Percentiles rank a stretch among this genome's conserved stretches.
phyloP scores from a whole-genome alignment of 2,888 invertebrate genomes.

The Liodrosophila aerea region DNA sequence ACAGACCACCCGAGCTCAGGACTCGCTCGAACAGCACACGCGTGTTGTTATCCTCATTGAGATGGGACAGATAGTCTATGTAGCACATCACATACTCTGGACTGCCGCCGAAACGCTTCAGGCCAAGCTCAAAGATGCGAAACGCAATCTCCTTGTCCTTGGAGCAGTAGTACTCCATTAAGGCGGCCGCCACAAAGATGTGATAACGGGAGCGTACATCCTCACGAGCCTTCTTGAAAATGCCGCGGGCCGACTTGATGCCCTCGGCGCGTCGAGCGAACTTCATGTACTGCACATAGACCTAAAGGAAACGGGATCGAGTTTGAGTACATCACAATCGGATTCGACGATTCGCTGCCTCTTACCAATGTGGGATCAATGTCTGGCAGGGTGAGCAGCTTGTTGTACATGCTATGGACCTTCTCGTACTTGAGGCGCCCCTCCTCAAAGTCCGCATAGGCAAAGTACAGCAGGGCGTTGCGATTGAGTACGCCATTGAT shows the following conservation, averaged over 20 bases:
- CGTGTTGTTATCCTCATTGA: conserved; percentile 99
- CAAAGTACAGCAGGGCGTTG: conserved; percentile 97
- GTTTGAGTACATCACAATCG: not conserved
- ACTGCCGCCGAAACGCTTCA: conserved; percentile 97
- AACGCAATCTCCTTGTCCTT: conserved; percentile 99
- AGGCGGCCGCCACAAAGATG: conserved; percentile 97
- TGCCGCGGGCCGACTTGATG: conserved; percentile 96
- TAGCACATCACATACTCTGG: conserved; percentile 98
- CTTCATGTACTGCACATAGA: conserved; percentile 99
- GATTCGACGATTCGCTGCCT: too few relatives aligned
- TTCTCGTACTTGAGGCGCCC: conserved; percentile 97
- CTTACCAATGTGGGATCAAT: conserved; percentile 96
- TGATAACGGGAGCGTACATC: conserved; percentile 93
- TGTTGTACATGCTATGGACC: conserved; percentile 97
- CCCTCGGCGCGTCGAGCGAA: conserved; percentile 98
- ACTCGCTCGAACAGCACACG: conserved; percentile 99
- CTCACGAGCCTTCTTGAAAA: conserved; percentile 97
- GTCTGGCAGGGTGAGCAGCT: conserved; percentile 93
- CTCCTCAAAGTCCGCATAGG: conserved; percentile 99
- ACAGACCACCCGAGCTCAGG: conserved; percentile 94
- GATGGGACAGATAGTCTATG: conserved; percentile 97
- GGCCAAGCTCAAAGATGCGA: conserved; percentile 97
- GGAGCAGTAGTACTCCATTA: conserved; percentile 99
- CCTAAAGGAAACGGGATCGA: conserved; percentile 83
- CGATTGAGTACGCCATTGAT: conserved; percentile 93